Base-by-base conservation (phyloP, 2,797 vertebrate genomes). In the Girardinus metallicus region DNA sequence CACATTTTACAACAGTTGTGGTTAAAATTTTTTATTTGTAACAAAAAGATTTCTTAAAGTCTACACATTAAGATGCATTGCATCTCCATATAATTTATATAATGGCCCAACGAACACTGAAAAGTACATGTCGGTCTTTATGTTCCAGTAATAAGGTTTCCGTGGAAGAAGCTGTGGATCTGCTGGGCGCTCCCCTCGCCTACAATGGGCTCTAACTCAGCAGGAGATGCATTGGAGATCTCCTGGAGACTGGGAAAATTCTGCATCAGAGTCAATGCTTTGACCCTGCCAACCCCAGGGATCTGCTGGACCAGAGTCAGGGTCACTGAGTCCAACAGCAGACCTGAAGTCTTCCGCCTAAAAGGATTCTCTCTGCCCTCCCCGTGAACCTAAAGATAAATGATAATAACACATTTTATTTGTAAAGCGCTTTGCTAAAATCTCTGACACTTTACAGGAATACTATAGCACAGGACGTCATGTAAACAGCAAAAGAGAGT, bases 201-300 rank as follows among this genome's bases (percentile, higher is more conserved):
- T 2, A 98, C 96, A 0, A 96, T 78, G 0, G 78, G 66, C 84
- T 98, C 96, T 0, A 99, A 95, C 31, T 99, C 94, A 0, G 21
- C 1, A 2, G 87, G 0, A 0, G 94, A 82, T 0, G 97, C 94
- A 0, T 95, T 95, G n/a, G 97, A 96, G 3, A 99, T 93, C 15
- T 86, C 90, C 29, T 96, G 95, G 88, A 99, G 91, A 89, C 93
- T 98, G 51, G 95, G 89, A 57, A 98, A 99, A 0, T 18, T 92
- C 55, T 96, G 95, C 23, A 99, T 95, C 7, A 99, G 90, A 1
- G 96, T 94, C 71, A 93, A 80, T 36, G 97, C 97, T 92, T 97
- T 99, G 4, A 96, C 93, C 81, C 90, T 95, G 0, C 98, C 97
- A 0, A 99, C 96, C 0, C 96, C 97, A 4, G 98, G 97, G 43